These are phyloP conservation scores for Petrolisthes cinctipes DNA, from an alignment of 2,888 invertebrate species.

Conservation along the genomic window DNA sequence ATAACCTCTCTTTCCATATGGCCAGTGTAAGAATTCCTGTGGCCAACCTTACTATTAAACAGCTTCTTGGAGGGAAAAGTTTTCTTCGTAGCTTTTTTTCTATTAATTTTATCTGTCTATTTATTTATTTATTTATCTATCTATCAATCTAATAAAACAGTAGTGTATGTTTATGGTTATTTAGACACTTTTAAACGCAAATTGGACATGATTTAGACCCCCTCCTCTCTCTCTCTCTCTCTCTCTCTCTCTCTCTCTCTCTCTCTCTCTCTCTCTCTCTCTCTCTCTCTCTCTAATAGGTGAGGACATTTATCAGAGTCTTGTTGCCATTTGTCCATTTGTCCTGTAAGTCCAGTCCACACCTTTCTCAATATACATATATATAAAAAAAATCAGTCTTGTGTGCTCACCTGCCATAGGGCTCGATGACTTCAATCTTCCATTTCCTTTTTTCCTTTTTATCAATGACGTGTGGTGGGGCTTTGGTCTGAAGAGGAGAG, in stretches of 20 bases:
- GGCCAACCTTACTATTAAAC: no score
- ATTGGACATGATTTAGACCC: neutral
- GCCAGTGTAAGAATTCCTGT: no score
- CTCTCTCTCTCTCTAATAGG: no score
- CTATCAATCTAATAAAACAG: no score
- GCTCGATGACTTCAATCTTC: conserved; percentile 57
- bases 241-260: neutral
- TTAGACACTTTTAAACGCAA: no score
- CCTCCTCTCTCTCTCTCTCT: neutral
- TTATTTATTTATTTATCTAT: no score
- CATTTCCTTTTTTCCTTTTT: conserved; percentile 47
- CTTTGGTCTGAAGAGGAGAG: conserved; percentile 41
- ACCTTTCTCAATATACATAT: conserved; percentile 4
- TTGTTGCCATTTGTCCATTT: neutral
- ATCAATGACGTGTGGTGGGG: conserved; percentile 42
- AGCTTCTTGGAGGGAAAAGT: no score
- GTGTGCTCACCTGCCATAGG: conserved; percentile 60
- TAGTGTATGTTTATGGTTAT: no score
- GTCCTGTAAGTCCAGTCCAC: neutral
- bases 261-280: conserved; percentile 18
- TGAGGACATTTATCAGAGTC: neutral
- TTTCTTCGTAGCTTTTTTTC: no score
- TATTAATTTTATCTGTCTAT: no score
- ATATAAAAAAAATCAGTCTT: neutral
- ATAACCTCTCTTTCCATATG: no score